These are phyloP conservation scores for Branchellion lobata DNA, from an alignment of 2,888 invertebrate species.

Conservation along the genomic window DNA sequence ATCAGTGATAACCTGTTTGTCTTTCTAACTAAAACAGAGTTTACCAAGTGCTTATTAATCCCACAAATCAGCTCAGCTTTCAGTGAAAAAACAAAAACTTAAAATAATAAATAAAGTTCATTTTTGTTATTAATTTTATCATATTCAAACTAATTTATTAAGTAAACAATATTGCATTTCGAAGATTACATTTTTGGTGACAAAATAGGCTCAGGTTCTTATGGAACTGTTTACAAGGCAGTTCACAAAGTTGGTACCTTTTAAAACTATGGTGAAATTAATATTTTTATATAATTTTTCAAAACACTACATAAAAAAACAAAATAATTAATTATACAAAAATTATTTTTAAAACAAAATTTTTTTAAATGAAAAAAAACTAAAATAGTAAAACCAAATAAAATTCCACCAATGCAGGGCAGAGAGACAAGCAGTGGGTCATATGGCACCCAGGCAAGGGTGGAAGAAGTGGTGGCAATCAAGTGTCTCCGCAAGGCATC, in stretches of 20 bases:
- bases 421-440: not conserved
- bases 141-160: too few species aligned
- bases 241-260: slow-evolving; percentile 67
- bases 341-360: not conserved
- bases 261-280: not conserved
- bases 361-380: too few species aligned
- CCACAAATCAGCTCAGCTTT: too few species aligned
- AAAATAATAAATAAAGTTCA: too few species aligned
- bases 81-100: too few species aligned
- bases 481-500: slow-evolving; percentile 77
- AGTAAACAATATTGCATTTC: too few species aligned
- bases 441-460: slow-evolving; percentile 52
- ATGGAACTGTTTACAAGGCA: slow-evolving; percentile 81
- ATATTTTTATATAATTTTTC: not conserved
- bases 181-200: slow-evolving; percentile 59
- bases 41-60: too few species aligned
- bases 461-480: slow-evolving; percentile 72
- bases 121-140: too few species aligned
- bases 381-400: too few species aligned
- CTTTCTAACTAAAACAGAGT: too few species aligned
- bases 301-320: not conserved
- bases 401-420: too few species aligned
- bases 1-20: too few species aligned
- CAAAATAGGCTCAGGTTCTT: slow-evolving; percentile 76
- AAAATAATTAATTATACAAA: not conserved